Evolutionary conservation across 2,888 invertebrate species (phyloP).

Genomic region (Drosophila meridiana): DNA sequence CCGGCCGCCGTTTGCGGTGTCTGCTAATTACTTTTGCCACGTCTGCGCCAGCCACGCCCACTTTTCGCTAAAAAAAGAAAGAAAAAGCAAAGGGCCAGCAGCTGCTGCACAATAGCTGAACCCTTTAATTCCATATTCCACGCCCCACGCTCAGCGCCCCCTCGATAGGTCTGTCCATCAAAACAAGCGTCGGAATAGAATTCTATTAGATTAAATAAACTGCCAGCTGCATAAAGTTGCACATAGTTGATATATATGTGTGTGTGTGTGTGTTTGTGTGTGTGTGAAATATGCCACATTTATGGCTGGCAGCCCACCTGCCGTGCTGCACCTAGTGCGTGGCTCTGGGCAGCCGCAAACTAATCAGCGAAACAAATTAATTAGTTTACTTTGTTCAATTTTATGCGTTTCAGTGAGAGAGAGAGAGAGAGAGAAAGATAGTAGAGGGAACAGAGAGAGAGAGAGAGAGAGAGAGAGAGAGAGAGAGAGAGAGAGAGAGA

Average conservation of each 20-base stretch:
- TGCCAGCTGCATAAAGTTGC: constrained; percentile 56
- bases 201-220: constrained; percentile 76
- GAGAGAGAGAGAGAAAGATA: neutral
- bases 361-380: constrained; percentile 60
- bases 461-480: too few relatives aligned
- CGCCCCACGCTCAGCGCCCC: neutral
- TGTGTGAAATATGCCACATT: constrained; percentile 24
- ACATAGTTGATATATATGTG: constrained; percentile 12
- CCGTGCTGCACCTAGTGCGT: neutral
- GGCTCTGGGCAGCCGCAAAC: constrained; percentile 42
- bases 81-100: neutral
- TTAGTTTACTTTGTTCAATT: constrained; percentile 59
- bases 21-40: constrained; percentile 80
- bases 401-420: constrained; percentile 4
- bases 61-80: neutral
- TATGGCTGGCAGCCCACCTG: constrained; percentile 11
- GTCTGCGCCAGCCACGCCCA: constrained; percentile 72
- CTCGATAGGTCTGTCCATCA: constrained; percentile 36
- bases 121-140: constrained; percentile 7
- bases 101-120: constrained; percentile 40
- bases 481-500: neutral
- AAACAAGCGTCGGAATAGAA: constrained; percentile 33
- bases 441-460: neutral
- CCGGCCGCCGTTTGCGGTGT: constrained; percentile 61
- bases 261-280: constrained; percentile 6